phyloP scores from a whole-genome alignment of 2,888 invertebrate genomes.

The Pachymerium ferrugineum region DNA sequence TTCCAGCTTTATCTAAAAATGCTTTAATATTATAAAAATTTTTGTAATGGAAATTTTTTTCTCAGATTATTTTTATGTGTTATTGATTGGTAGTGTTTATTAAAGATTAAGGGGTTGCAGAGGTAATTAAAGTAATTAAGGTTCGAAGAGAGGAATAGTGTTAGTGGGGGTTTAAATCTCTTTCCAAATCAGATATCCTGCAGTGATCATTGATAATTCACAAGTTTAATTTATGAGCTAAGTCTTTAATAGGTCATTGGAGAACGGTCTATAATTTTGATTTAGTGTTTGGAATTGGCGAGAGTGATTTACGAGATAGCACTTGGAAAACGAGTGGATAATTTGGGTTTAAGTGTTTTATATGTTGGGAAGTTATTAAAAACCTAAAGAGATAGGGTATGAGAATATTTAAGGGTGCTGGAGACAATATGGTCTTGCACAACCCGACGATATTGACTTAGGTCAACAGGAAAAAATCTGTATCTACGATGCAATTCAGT shows the following conservation, averaged over 20 bases:
- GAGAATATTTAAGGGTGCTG: background rate
- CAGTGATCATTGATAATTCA: background rate
- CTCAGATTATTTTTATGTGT: too few species aligned
- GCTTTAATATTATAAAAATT: too few species aligned
- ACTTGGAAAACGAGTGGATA: background rate
- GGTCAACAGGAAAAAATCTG: too few species aligned
- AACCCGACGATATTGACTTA: too few species aligned
- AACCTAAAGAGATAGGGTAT: background rate
- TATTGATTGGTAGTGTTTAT: too few species aligned
- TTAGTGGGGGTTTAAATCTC: background rate
- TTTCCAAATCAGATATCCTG: background rate
- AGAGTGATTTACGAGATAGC: background rate
- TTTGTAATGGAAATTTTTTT: too few species aligned
- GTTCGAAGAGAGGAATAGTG: background rate
- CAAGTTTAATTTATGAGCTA: background rate
- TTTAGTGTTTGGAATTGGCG: background rate
- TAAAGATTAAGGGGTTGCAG: too few species aligned
- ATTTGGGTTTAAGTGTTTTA: background rate
- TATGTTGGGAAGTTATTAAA: background rate
- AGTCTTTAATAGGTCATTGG: background rate
- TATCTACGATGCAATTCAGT: too few species aligned
- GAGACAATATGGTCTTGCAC: too few species aligned
- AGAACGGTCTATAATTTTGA: background rate
- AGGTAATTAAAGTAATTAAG: background rate
- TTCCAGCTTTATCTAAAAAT: too few species aligned